Evolutionary conservation across 2,113 vertebrate genomes (phyloP).

Genomic region (Amblyornis subalaris): DNA sequence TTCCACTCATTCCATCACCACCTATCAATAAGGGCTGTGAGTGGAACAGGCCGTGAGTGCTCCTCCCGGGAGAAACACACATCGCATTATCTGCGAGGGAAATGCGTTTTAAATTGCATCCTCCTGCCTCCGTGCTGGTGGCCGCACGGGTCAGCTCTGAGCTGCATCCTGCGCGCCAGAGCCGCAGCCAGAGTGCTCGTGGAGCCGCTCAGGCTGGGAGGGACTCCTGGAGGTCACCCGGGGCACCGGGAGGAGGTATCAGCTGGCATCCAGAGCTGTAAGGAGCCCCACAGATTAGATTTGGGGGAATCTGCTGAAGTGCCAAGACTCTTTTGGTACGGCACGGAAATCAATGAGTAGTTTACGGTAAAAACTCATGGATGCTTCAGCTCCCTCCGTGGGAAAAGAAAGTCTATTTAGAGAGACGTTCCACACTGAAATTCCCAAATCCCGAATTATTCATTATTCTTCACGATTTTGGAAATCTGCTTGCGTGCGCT

Average conservation of each 20-base stretch:
- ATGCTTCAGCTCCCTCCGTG: not conserved
- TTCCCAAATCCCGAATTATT: not conserved
- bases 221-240: not conserved
- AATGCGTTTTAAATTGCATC: constrained; percentile 33
- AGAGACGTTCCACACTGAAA: not conserved
- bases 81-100: not conserved
- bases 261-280: not conserved
- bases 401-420: accelerated
- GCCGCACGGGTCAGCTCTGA: not conserved
- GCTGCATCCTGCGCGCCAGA: not conserved
- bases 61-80: not conserved
- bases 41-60: not conserved
- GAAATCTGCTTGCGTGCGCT: not conserved
- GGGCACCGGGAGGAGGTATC: not conserved
- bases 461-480: not conserved
- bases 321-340: not conserved
- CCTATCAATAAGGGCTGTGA: constrained; percentile 25
- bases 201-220: not conserved
- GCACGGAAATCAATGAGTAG: not conserved
- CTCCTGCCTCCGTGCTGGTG: not conserved
- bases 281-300: not conserved
- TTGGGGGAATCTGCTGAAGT: not conserved
- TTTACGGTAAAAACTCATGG: not conserved
- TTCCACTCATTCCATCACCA: constrained; percentile 4
- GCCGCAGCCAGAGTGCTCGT: not conserved